Conservation (phyloP, 2,113 vertebrate genomes). For the Cheirogaleus medius region DNA sequence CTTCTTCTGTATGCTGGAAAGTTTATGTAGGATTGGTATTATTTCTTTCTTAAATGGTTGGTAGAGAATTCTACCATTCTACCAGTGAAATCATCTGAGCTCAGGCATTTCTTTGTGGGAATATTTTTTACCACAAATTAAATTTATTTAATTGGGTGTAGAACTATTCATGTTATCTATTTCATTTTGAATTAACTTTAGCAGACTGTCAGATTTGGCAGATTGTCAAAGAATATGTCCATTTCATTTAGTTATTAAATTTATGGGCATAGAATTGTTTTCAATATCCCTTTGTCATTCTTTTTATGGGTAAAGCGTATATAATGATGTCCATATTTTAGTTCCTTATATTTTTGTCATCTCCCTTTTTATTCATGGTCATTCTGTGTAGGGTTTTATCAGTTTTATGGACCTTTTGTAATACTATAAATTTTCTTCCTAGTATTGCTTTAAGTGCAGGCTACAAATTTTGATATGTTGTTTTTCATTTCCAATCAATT, state of each 20-base stretch:
- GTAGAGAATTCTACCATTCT: neutral
- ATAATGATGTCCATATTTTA: neutral
- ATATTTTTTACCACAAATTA: neutral
- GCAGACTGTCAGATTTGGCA: neutral
- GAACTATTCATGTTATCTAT: neutral
- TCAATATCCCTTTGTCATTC: neutral
- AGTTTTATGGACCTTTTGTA: neutral
- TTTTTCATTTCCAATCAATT: constrained; percentile 26
- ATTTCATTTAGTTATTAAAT: neutral
- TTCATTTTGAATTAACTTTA: neutral
- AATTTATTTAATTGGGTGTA: neutral
- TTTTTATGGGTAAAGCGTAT: neutral
- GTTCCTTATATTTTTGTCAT: neutral
- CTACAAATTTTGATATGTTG: neutral
- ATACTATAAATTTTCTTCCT: neutral
- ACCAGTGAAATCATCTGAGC: neutral
- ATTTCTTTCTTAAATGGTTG: neutral
- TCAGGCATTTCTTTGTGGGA: neutral
- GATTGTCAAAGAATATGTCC: neutral
- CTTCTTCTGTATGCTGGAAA: neutral
- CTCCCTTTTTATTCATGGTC: neutral
- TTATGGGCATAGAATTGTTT: neutral
- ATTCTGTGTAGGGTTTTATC: neutral
- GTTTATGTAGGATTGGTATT: neutral
- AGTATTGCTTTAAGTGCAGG: neutral